Conservation (phyloP, 2,888 invertebrate genomes). For the Ectemnius continuus region DNA sequence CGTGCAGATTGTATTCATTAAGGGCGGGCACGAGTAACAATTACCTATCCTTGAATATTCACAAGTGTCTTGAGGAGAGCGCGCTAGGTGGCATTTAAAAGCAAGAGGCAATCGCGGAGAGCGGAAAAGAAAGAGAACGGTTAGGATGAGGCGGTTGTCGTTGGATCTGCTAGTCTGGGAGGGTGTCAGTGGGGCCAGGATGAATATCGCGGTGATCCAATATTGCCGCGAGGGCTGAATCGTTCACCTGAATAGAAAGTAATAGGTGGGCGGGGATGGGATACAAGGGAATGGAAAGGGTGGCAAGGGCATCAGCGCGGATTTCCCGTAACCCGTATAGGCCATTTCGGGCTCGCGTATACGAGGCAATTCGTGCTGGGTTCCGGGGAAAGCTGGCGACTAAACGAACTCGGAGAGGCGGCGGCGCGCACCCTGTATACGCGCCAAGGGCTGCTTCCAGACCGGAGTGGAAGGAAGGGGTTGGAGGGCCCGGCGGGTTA, state of each 20-base stretch:
- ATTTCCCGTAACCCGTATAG: slow-evolving; percentile 70
- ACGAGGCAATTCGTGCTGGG: slow-evolving; percentile 58
- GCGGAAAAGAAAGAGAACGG: background rate
- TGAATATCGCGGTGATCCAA: slow-evolving; percentile 59
- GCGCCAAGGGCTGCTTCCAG: slow-evolving; percentile 18
- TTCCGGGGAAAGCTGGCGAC: slow-evolving; percentile 48
- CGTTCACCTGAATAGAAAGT: slow-evolving; percentile 56
- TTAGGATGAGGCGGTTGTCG: background rate
- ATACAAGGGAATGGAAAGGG: slow-evolving; percentile 14
- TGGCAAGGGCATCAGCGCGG: slow-evolving; percentile 55
- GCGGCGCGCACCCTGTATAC: no score
- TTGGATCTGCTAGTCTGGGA: background rate
- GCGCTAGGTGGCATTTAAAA: background rate
- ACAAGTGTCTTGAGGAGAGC: background rate
- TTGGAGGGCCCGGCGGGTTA: slow-evolving; percentile 63
- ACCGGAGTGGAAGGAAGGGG: slow-evolving; percentile 25
- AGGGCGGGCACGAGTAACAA: background rate
- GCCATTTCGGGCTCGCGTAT: slow-evolving; percentile 66
- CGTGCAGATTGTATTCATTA: background rate
- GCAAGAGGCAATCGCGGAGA: background rate
- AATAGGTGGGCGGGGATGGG: slow-evolving; percentile 15
- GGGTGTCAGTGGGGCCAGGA: no score
- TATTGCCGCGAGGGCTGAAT: slow-evolving; percentile 68
- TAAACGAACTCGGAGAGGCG: slow-evolving; percentile 50
- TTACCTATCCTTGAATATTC: background rate